These are phyloP conservation scores for Phthorimaea operculella DNA, from an alignment of 1,140 invertebrate species.

Conservation along the genomic window DNA sequence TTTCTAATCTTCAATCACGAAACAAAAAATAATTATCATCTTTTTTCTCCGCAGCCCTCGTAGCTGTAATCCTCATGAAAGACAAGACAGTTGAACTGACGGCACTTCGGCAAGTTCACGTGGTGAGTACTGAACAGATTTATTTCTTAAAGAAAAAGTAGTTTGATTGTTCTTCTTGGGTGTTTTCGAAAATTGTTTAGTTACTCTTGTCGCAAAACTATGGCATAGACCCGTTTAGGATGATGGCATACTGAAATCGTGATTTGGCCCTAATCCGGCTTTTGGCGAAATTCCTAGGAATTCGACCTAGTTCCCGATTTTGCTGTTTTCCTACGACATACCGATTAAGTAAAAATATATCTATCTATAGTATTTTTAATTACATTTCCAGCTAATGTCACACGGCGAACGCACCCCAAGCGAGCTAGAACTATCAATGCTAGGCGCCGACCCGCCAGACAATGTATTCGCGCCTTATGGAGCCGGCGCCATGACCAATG, in stretches of 20 bases:
- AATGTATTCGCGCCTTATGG: slow-evolving; percentile 65
- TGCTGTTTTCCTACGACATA: too few species aligned
- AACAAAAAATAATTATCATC: not conserved
- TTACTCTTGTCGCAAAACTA: too few species aligned
- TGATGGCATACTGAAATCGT: too few species aligned
- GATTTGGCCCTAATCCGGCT: too few species aligned
- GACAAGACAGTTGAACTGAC: slow-evolving; percentile 57
- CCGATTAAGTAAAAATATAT: too few species aligned
- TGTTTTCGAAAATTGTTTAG: too few species aligned
- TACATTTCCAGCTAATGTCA: slow-evolving; percentile 58
- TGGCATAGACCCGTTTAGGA: too few species aligned
- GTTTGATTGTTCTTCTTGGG: too few species aligned
- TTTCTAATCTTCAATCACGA: not conserved
- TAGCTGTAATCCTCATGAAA: slow-evolving; percentile 63
- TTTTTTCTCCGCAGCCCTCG: slow-evolving; percentile 45
- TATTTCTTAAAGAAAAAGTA: not conserved
- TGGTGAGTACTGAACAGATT: slow-evolving; percentile 38
- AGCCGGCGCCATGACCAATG: slow-evolving; percentile 67
- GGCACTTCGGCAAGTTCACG: slow-evolving; percentile 60
- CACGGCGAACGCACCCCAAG: slow-evolving; percentile 69
- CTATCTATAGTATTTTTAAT: too few species aligned
- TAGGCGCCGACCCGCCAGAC: slow-evolving; percentile 54
- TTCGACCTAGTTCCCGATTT: too few species aligned
- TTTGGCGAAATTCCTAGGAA: too few species aligned
- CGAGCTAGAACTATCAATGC: slow-evolving; percentile 54